These are phyloP conservation scores for Megathymus violae DNA, from an alignment of 1,140 invertebrate species.

Conservation along the genomic window DNA sequence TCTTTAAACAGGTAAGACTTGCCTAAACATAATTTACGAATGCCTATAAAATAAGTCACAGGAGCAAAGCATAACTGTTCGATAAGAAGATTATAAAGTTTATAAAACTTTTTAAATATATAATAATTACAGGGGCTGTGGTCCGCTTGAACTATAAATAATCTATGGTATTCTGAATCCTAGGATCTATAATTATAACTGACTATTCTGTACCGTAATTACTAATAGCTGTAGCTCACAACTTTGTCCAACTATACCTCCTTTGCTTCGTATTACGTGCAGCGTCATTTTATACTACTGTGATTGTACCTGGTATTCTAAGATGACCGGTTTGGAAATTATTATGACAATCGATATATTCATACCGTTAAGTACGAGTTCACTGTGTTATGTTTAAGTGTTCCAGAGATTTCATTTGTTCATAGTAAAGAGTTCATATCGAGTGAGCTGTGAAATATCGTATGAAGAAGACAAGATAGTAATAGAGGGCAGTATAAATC, in stretches of 20 bases:
- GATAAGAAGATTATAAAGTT: constrained; percentile 32
- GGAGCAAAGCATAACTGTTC: constrained; percentile 19
- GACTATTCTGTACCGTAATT: constrained; percentile 15
- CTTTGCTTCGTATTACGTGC: neutral
- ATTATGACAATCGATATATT: constrained; percentile 9
- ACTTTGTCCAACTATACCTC: neutral
- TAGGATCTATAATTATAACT: constrained; percentile 21
- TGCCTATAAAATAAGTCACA: constrained; percentile 32
- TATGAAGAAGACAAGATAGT: no score
- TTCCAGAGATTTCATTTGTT: no score
- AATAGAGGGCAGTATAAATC: no score
- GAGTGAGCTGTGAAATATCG: no score
- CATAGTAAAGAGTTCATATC: no score
- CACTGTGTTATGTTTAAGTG: no score
- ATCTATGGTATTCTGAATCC: constrained; percentile 11
- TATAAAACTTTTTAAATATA: constrained; percentile 25
- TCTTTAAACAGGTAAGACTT: constrained; percentile 57
- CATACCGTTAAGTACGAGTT: constrained; percentile 6
- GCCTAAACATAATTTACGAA: constrained; percentile 52
- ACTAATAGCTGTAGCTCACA: constrained; percentile 1
- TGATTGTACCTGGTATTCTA: neutral
- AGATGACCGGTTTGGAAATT: constrained; percentile 15
- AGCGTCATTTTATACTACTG: constrained; percentile 5
- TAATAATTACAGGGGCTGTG: constrained; percentile 14
- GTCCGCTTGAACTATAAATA: neutral